Conservation (phyloP, 2,113 vertebrate species). For the Phylloscopus whistleri region DNA sequence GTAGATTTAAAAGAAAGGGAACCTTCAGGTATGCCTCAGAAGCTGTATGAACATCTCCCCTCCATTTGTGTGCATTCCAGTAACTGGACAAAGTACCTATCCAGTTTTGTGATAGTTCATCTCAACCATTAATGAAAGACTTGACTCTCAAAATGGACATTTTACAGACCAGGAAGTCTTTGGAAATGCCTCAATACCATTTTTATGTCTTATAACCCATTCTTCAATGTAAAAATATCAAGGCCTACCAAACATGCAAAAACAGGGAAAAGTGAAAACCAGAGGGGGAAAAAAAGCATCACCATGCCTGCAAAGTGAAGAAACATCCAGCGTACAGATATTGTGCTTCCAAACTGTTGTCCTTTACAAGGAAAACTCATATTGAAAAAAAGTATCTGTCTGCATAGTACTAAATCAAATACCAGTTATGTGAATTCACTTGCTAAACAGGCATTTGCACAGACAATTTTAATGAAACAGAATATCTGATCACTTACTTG, state of each 20-base stretch:
- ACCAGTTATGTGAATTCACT: not conserved
- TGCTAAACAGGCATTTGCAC: not conserved
- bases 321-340: not conserved
- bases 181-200: not conserved
- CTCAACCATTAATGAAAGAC: not conserved
- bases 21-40: not conserved
- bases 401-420: not conserved
- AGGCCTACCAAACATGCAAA: not conserved
- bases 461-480: not conserved
- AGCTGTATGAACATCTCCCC: not conserved
- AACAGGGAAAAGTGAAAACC: not conserved
- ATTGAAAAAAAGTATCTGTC: not conserved
- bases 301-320: not conserved
- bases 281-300: not conserved
- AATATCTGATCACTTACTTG: not conserved
- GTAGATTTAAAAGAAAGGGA: not conserved
- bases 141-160: not conserved
- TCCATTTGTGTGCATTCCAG: not conserved
- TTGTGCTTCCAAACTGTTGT: not conserved
- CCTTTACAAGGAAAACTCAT: not conserved
- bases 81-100: not conserved
- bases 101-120: not conserved
- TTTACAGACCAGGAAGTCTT: not conserved
- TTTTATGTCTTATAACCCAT: not conserved
- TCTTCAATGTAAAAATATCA: not conserved